Conservation (phyloP, 2,888 invertebrate genomes). For the Aphidoletes aphidimyza region DNA sequence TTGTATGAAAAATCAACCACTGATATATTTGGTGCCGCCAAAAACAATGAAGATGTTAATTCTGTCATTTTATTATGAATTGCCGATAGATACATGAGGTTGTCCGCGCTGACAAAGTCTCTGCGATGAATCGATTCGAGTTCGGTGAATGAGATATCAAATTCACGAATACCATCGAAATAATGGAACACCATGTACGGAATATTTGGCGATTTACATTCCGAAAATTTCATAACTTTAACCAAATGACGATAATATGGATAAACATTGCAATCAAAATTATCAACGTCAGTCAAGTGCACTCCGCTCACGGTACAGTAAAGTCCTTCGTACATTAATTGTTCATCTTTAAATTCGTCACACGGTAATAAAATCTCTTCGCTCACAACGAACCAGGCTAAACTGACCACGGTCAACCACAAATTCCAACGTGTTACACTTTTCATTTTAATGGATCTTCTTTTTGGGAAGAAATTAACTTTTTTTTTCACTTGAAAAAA, state of each 20-base stretch:
- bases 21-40: conserved; percentile 61
- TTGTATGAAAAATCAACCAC: conserved; percentile 64
- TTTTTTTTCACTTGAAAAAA: background rate
- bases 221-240: conserved; percentile 66
- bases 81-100: conserved; percentile 62
- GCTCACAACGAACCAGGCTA: background rate
- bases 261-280: conserved; percentile 60
- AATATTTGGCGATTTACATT: conserved; percentile 63
- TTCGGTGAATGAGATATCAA: conserved; percentile 64
- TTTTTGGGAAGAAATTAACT: too few species aligned
- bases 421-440: too few species aligned
- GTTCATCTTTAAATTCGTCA: conserved; percentile 65
- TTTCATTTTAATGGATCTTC: background rate
- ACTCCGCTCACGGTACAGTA: conserved; percentile 65
- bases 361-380: conserved; percentile 64
- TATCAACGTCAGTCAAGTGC: conserved; percentile 64
- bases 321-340: conserved; percentile 60
- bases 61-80: conserved; percentile 64
- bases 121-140: conserved; percentile 64
- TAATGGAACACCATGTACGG: conserved; percentile 65
- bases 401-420: background rate
- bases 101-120: conserved; percentile 63
- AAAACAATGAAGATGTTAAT: conserved; percentile 64
- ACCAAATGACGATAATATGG: conserved; percentile 61
- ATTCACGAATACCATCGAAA: conserved; percentile 62